A percentile compares a stretch with the other conserved stretches of the same genome.
These are phyloP conservation scores for Falco berigora DNA, from an alignment of 2,797 vertebrate species.

Conservation along the genomic window DNA sequence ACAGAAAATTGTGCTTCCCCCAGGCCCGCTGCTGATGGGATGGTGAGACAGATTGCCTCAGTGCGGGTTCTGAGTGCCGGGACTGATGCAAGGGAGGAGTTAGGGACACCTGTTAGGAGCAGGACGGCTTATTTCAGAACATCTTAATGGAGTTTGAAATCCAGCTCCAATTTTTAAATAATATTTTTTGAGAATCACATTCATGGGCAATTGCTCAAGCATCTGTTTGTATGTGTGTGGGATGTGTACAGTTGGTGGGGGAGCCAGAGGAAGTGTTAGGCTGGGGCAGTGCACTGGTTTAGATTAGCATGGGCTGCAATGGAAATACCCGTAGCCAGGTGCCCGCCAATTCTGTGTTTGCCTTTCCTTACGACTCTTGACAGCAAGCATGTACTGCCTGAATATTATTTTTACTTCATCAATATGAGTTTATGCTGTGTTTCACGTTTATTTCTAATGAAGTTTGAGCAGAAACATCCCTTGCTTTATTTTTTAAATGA, in stretches of 20 bases:
- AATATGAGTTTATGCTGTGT: background rate
- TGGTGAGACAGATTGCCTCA: background rate
- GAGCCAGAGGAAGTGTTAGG: background rate
- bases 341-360: fast-evolving
- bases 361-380: background rate
- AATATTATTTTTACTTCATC: background rate
- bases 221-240: background rate
- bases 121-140: background rate
- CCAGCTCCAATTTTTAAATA: background rate
- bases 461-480: background rate
- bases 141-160: background rate
- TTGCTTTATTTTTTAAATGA: background rate
- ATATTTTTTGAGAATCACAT: background rate
- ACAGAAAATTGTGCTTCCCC: background rate
- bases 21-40: background rate
- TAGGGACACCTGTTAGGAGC: background rate
- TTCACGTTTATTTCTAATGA: background rate
- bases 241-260: too few species aligned
- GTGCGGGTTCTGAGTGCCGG: background rate
- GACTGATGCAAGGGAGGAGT: background rate
- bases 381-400: background rate
- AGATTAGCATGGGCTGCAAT: background rate
- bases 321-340: background rate
- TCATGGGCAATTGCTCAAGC: background rate
- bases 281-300: background rate